These are phyloP conservation scores for Pseudomugil gertrudae DNA, from an alignment of 2,797 vertebrate genomes.

Conservation along the genomic window DNA sequence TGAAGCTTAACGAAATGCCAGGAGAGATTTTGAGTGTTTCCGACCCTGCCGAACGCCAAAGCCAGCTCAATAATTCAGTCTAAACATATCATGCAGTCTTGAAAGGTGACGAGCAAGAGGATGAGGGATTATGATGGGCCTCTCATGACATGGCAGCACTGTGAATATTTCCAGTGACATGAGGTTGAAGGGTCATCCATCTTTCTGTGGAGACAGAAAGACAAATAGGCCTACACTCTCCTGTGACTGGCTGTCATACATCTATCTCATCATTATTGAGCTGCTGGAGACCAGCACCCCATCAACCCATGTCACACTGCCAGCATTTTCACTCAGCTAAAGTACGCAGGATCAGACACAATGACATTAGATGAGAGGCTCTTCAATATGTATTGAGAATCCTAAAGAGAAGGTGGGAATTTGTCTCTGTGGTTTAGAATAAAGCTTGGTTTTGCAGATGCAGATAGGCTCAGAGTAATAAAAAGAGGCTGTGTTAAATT, in stretches of 20 bases:
- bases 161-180: conserved; percentile 67
- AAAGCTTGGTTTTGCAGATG: conserved; percentile 12
- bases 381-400: conserved; percentile 44
- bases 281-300: conserved; percentile 59
- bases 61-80: conserved; percentile 31
- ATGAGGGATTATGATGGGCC: conserved; percentile 63
- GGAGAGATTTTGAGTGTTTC: neutral
- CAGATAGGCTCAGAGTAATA: no score
- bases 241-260: conserved; percentile 81
- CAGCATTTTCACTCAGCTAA: conserved; percentile 44
- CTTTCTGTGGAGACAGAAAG: conserved; percentile 78
- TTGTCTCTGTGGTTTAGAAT: conserved; percentile 6
- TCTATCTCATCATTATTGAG: conserved; percentile 80
- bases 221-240: conserved; percentile 81
- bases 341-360: conserved; percentile 44
- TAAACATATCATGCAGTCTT: conserved; percentile 43
- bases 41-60: conserved; percentile 31
- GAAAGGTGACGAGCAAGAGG: conserved; percentile 49
- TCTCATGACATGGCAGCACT: conserved; percentile 50
- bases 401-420: conserved; percentile 26
- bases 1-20: conserved; percentile 1
- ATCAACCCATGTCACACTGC: conserved; percentile 64
- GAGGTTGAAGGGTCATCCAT: conserved; percentile 78
- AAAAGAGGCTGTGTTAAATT: neutral
- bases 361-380: conserved; percentile 42